phyloP scores from a whole-genome alignment of 1,140 invertebrate species.

The Pomacea maculata region DNA sequence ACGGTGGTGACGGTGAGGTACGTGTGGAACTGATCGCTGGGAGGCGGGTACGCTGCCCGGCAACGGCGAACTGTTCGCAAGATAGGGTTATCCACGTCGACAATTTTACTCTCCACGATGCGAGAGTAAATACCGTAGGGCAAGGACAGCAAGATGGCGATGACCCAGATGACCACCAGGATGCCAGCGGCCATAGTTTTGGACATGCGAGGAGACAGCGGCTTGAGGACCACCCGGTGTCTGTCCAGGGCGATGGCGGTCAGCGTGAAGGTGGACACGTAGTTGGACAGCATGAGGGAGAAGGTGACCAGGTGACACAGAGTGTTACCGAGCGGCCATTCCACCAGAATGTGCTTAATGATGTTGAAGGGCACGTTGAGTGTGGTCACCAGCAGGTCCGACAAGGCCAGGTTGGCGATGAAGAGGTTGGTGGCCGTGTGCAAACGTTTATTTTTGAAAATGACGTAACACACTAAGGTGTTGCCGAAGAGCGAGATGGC shows the following conservation, averaged over 20 bases:
- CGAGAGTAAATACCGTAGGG: slow-evolving; percentile 68
- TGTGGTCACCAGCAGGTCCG: slow-evolving; percentile 90
- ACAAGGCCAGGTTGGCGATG: slow-evolving; percentile 95
- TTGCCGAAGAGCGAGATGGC: slow-evolving; percentile 76
- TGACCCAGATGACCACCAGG: slow-evolving; percentile 66
- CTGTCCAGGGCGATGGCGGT: slow-evolving; percentile 70
- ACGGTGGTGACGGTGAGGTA: slow-evolving; percentile 65
- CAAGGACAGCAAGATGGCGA: slow-evolving; percentile 65
- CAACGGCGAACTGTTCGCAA: slow-evolving; percentile 50
- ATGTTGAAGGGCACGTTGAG: slow-evolving; percentile 82
- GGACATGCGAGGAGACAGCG: slow-evolving; percentile 65
- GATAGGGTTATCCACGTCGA: slow-evolving; percentile 1
- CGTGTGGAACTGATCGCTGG: slow-evolving; percentile 56
- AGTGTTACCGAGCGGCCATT: slow-evolving; percentile 67
- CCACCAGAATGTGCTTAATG: slow-evolving; percentile 45
- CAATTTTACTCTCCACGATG: slow-evolving; percentile 30
- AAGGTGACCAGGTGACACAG: slow-evolving; percentile 69
- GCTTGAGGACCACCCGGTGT: slow-evolving; percentile 68
- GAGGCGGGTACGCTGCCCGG: slow-evolving; percentile 56
- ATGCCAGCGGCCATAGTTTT: slow-evolving; percentile 59
- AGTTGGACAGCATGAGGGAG: slow-evolving; percentile 67
- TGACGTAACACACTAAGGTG: slow-evolving; percentile 84
- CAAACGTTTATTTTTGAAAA: slow-evolving; percentile 89
- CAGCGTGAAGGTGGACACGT: slow-evolving; percentile 70
- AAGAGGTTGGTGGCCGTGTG: slow-evolving; percentile 98